phyloP scores from a whole-genome alignment of 1,140 invertebrate species.

The Harpegnathos saltator region DNA sequence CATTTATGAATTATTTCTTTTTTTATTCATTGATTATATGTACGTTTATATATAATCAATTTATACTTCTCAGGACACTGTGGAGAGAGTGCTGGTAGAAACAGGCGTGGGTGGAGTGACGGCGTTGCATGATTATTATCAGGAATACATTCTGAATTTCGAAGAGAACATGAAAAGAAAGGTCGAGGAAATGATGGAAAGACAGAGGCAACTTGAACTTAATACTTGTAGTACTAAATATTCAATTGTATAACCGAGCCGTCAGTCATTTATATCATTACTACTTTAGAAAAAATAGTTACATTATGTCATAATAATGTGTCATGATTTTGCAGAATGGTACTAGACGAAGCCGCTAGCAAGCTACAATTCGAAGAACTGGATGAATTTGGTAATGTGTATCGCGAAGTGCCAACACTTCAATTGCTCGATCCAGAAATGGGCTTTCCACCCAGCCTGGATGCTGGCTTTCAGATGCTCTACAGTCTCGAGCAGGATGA shows the following conservation, averaged over 20 bases:
- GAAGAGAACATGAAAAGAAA: slow-evolving; percentile 84
- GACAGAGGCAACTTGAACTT: slow-evolving; percentile 85
- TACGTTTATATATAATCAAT: neutral
- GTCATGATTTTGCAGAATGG: slow-evolving; percentile 77
- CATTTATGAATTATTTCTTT: slow-evolving; percentile 34
- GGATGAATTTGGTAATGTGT: slow-evolving; percentile 83
- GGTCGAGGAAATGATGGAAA: slow-evolving; percentile 83
- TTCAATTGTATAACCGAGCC: slow-evolving; percentile 16
- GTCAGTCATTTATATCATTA: neutral
- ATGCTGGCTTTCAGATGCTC: slow-evolving; percentile 86
- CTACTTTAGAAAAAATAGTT: neutral
- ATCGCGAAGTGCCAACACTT: slow-evolving; percentile 83
- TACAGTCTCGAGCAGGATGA: slow-evolving; percentile 86
- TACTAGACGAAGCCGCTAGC: slow-evolving; percentile 81
- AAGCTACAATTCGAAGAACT: slow-evolving; percentile 83
- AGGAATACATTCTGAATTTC: slow-evolving; percentile 85
- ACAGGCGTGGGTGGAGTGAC: slow-evolving; percentile 86
- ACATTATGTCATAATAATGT: slow-evolving; percentile 2
- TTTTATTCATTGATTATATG: too few species aligned
- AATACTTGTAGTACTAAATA: slow-evolving; percentile 79
- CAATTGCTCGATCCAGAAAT: slow-evolving; percentile 85
- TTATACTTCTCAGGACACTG: slow-evolving; percentile 83
- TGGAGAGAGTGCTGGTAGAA: slow-evolving; percentile 87
- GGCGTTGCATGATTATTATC: slow-evolving; percentile 86
- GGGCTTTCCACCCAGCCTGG: slow-evolving; percentile 84